Base-by-base conservation (phyloP, 1,140 invertebrate species). In the Daktulosphaira vitifoliae region DNA sequence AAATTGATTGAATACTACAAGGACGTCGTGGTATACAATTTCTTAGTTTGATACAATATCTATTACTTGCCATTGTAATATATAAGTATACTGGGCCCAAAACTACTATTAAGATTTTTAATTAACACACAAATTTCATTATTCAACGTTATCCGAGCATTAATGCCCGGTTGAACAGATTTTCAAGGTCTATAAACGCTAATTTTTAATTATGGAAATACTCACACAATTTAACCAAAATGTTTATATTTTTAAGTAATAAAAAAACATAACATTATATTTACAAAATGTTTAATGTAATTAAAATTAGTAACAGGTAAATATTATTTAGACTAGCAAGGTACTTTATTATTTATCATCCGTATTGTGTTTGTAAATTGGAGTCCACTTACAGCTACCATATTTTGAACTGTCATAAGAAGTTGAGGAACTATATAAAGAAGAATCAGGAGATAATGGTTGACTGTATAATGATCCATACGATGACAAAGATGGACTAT, bases 1-100 rank as follows among this genome's bases (percentile, higher is more conserved):
- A 15, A 62, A 48, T 62, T 62, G 5, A 9, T 6, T 15, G 29
- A 33, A 46, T 22, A 48, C 18, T n/a, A 1, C 56, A 62, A 62
- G 56, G 56, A 18, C 18, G 26, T 48, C 23, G 44, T 59, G 23
- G 16, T 46, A 16, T 46, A 26, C 22, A n/a, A 59, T 46, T 42
- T 59, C 54, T 59, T 18, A 23, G 54, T 15, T 15, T 29, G 18
- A 59, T 59, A 6, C 26, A 46, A 29, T 44, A 59, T 59, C 22
- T 46, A 20, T 15, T 46, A 59, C 39, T 46, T 3, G 25, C 11
- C 11, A 38, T 29, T 46, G 54, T 13, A 59, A 59, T 7, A 2
- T 15, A 29, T 3, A 59, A 59, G 15, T 23, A 13, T 0, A 4
- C 16, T 15, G n/a, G 16, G 6, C 5, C 54, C 16, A 46, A 46